These are phyloP conservation scores for Nanger granti DNA, from an alignment of 2,113 vertebrate species.

Conservation along the genomic window DNA sequence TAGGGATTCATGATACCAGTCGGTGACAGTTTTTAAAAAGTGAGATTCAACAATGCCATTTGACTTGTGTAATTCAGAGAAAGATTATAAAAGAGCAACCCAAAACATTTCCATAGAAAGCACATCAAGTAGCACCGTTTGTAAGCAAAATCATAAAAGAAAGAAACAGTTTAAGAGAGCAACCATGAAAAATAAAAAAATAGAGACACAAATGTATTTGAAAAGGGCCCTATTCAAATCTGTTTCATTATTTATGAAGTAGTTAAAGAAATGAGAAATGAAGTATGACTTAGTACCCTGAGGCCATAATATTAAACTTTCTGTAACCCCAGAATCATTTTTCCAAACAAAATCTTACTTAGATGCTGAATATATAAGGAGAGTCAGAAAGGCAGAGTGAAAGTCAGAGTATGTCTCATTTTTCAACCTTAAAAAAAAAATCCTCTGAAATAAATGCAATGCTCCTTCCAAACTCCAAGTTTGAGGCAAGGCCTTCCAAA, in stretches of 20 bases:
- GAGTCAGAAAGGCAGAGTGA: not conserved
- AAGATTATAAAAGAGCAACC: not conserved
- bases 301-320: not conserved
- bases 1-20: not conserved
- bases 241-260: slow-evolving; percentile 20
- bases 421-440: not conserved
- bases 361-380: not conserved
- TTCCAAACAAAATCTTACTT: slow-evolving; percentile 1
- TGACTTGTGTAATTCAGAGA: not conserved
- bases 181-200: not conserved
- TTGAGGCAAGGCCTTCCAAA: not conserved
- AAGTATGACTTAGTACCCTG: not conserved
- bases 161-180: not conserved
- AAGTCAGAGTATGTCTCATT: not conserved
- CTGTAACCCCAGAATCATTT: not conserved
- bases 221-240: not conserved
- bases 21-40: not conserved
- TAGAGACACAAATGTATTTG: not conserved
- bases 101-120: not conserved
- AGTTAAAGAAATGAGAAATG: slow-evolving; percentile 28
- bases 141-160: not conserved
- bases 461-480: not conserved
- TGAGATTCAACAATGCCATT: not conserved
- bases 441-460: not conserved
- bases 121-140: not conserved